These are phyloP conservation scores for Oncorhynchus mykiss DNA, from an alignment of 2,113 vertebrate species.

Conservation along the genomic window DNA sequence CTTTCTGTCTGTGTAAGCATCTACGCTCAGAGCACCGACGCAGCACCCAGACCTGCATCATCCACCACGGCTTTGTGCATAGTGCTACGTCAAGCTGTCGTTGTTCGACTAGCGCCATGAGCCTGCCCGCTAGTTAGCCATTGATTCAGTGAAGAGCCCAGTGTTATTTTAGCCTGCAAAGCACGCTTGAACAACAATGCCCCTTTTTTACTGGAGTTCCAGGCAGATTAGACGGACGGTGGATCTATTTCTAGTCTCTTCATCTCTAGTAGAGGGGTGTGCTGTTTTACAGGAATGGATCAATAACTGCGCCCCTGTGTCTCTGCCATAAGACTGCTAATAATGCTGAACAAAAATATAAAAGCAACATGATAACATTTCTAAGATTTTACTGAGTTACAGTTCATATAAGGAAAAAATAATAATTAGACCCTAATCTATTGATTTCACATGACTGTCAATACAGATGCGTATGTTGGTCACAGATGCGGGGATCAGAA, in stretches of 20 bases:
- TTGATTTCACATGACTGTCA: too few relatives aligned
- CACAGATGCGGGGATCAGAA: too few relatives aligned
- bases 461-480: too few relatives aligned
- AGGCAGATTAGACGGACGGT: neutral
- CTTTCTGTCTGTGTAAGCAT: constrained; percentile 8
- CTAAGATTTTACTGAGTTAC: neutral
- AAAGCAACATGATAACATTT: too few relatives aligned
- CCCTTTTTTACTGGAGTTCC: neutral
- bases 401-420: too few relatives aligned
- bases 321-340: too few relatives aligned
- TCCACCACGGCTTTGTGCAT: constrained; percentile 4
- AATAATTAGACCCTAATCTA: too few relatives aligned
- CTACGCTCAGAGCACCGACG: neutral
- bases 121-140: neutral
- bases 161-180: neutral
- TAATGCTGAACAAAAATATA: too few relatives aligned
- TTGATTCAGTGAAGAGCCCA: constrained; percentile 5
- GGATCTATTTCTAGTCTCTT: neutral
- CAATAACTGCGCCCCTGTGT: neutral
- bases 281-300: neutral
- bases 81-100: constrained; percentile 7
- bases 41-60: constrained; percentile 2
- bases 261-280: neutral
- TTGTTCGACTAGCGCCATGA: constrained; percentile 1
- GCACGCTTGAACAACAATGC: neutral